Base-by-base conservation (phyloP, 2,797 vertebrate genomes). In the Sebastes nivosus region DNA sequence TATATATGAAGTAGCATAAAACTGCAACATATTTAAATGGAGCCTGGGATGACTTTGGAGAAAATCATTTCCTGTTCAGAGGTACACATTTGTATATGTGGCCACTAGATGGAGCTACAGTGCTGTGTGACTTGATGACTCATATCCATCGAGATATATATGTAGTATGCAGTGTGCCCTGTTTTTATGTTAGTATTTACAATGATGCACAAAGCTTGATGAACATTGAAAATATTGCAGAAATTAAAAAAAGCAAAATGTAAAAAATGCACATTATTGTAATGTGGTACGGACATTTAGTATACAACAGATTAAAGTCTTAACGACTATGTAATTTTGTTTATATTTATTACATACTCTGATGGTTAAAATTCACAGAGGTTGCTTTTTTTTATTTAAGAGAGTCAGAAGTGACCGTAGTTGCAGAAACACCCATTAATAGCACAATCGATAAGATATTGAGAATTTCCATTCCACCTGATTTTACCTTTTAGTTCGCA, bases 81-180 rank as follows among this genome's bases (percentile, higher is more conserved):
- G 3, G 32, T 20, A 1, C 20, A 5, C 22, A 8, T 27, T 67
- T 36, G 2, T 11, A 3, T 3, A 13, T n/a, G 6, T 30, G 67
- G 16, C 80, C 89, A 50, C 87, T 61, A 89, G 89, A 83, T 85
- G 85, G 82, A 12, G 70, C 2, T 6, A 75, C 0, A 71, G 61
- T 13, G 70, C 59, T 38, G 5, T 38, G 34, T 34, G 34, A 34
- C 34, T 34, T 34, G 34, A 34, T 34, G 34, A 0, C 34, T 34
- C 34, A 34, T 34, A 34, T 34, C 34, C 10, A 34, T 34, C 34
- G 34, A 34, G 34, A 11, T 34, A 34, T 34, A 11, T 0, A 34
- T 34, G 34, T 34, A 0, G 34, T 34, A 34, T 34, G 34, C 4
- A 36, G 34, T 36, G 34, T 36, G 34, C 34, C 0, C 34, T 36